Base-by-base conservation (phyloP, 2,888 invertebrate species). In the Oegoconia quadripuncta region DNA sequence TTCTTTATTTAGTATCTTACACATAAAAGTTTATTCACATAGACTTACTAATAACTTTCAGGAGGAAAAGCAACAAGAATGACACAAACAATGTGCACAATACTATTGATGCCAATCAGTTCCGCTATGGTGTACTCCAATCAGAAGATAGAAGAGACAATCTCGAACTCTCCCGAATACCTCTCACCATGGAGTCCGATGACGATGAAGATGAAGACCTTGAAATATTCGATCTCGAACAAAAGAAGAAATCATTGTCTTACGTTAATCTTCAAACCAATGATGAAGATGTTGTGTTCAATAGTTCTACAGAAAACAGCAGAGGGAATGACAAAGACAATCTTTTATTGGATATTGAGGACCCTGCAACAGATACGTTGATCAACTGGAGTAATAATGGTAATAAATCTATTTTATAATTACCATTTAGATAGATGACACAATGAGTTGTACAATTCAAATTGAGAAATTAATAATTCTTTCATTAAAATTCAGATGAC, bases 151-250 rank as follows among this genome's bases (percentile, higher is more conserved):
- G 74, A 14, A 68, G 77, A 26, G 84, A 83, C 45, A 87, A 81
- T 43, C 46, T 84, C 23, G 88, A 88, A 56, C 55, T 86, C 3
- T 79, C 88, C 11, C 59, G 79, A 37, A 68, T 88, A 22, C 88
- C 88, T 0, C 56, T 88, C 2, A 87, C 87, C 0, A 80, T 86
- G 77, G 87, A 88, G 31, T 87, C 88, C 0, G 88, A 88, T 33
- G 88, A 88, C 2, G 86, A 87, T 18, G 83, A 87, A 5, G 88
- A 88, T 33, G 88, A 87, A 18, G 88, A 88, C 39, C 52, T 88
- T 16, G 88, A 88, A 48, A 87, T 88, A 55, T 88, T 88, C 48
- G 88, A 88, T 48, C 54, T 88, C 18, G 83, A 76, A 50, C 80
- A 84, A 44, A 86, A 83, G 50, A 83, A 76, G 41, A 83, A 83